Evolutionary conservation across 2,113 vertebrate genomes (phyloP).

Genomic region (Egretta garzetta): DNA sequence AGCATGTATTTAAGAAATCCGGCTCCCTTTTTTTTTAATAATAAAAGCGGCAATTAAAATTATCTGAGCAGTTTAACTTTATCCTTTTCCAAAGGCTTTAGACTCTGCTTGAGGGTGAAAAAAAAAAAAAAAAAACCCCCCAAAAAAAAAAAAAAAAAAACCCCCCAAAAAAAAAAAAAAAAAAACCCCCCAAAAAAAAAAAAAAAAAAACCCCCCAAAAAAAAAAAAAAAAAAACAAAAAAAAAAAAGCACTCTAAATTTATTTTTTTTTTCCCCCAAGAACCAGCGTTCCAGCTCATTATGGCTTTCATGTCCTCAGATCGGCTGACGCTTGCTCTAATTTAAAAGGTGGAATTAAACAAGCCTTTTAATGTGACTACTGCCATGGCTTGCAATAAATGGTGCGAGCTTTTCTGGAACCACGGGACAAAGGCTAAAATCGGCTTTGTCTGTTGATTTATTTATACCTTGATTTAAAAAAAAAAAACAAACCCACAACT

Average conservation of each 20-base stretch:
- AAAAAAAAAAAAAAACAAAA: not conserved
- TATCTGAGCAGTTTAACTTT: not conserved
- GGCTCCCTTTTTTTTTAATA: not conserved
- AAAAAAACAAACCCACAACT: no score
- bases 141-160: no score
- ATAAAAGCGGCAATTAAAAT: slow-evolving; percentile 9
- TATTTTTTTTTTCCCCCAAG: not conserved
- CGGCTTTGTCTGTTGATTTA: not conserved
- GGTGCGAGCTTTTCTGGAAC: not conserved
- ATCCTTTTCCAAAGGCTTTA: not conserved
- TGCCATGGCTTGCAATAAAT: not conserved
- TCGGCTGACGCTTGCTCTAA: not conserved
- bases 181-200: not conserved
- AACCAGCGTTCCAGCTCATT: not conserved
- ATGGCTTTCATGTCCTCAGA: not conserved
- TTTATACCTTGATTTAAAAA: not conserved
- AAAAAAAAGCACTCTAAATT: not conserved
- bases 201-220: not conserved
- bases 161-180: no score
- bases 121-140: not conserved
- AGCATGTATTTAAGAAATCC: not conserved
- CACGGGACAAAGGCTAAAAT: not conserved
- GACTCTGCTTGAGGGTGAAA: not conserved
- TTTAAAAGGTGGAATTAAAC: not conserved
- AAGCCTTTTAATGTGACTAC: not conserved